Conservation (phyloP, 2,888 invertebrate genomes). For the Morinoia aosen region DNA sequence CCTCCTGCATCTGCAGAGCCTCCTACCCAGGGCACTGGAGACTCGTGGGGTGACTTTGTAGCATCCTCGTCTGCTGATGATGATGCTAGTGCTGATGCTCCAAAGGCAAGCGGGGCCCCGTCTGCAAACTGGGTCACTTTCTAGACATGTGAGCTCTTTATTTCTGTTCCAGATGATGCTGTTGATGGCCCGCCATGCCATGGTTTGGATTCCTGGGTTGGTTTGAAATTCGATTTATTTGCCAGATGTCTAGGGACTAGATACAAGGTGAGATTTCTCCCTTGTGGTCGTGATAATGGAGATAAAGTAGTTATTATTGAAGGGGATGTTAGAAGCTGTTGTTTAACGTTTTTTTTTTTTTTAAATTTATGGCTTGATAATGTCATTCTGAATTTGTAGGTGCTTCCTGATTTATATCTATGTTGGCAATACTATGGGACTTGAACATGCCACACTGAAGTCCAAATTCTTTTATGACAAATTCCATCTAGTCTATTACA, state of each 20-base stretch:
- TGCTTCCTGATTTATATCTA: too few relatives aligned
- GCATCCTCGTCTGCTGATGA: conserved; percentile 73
- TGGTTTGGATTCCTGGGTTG: neutral
- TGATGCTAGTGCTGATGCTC: neutral
- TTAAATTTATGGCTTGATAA: too few relatives aligned
- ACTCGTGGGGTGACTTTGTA: conserved; percentile 84
- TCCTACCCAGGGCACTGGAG: conserved; percentile 70
- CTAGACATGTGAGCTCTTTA: conserved; percentile 1
- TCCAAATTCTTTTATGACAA: neutral
- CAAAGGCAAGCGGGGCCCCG: neutral
- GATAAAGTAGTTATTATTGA: neutral
- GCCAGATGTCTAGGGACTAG: neutral
- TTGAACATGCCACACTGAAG: neutral
- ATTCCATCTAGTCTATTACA: neutral
- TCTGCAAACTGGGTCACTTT: conserved; percentile 56
- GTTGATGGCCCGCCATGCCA: neutral
- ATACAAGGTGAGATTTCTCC: neutral
- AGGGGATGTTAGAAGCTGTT: neutral
- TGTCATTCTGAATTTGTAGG: too few relatives aligned
- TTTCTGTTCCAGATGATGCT: neutral
- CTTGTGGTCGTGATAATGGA: neutral
- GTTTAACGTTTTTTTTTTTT: too few relatives aligned
- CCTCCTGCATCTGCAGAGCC: conserved; percentile 29
- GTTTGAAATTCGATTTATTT: neutral
- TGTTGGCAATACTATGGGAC: neutral